These are phyloP conservation scores for Dastarcus helophoroides DNA, from an alignment of 2,888 invertebrate species.

Conservation along the genomic window DNA sequence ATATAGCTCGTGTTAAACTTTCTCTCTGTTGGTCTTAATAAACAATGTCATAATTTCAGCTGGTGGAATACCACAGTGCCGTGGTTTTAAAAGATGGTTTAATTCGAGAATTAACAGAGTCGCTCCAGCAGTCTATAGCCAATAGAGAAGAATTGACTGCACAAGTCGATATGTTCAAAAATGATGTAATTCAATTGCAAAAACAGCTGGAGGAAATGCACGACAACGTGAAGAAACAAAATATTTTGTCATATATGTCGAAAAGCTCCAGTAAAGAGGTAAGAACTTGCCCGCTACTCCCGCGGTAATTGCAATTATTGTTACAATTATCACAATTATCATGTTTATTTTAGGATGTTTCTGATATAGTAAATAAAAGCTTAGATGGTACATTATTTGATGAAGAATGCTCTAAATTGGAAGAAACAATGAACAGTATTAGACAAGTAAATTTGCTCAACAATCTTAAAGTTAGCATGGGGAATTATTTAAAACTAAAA, in stretches of 20 bases:
- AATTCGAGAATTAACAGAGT: conserved; percentile 59
- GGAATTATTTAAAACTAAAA: conserved; percentile 19
- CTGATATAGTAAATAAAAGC: conserved; percentile 2
- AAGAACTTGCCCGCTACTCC: neutral
- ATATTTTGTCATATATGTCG: too few relatives aligned
- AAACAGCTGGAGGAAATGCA: conserved; percentile 38
- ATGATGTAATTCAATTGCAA: conserved; percentile 45
- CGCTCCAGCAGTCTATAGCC: conserved; percentile 53
- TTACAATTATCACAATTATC: neutral
- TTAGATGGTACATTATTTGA: conserved; percentile 14
- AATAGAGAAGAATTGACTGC: conserved; percentile 49
- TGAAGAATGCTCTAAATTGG: conserved; percentile 17
- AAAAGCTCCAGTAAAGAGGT: too few relatives aligned
- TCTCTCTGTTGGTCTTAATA: too few relatives aligned
- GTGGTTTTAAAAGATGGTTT: conserved; percentile 56
- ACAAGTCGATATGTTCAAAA: conserved; percentile 49
- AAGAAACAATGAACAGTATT: conserved; percentile 16
- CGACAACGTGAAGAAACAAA: conserved; percentile 32
- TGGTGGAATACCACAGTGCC: conserved; percentile 61
- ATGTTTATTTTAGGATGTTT: conserved; percentile 5
- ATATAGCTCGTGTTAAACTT: neutral
- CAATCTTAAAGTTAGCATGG: conserved; percentile 22
- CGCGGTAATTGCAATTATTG: too few relatives aligned
- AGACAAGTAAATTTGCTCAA: conserved; percentile 18
- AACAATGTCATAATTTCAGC: too few relatives aligned